phyloP scores from a whole-genome alignment of 1,140 invertebrate species.

The Berghia stephanieae region DNA sequence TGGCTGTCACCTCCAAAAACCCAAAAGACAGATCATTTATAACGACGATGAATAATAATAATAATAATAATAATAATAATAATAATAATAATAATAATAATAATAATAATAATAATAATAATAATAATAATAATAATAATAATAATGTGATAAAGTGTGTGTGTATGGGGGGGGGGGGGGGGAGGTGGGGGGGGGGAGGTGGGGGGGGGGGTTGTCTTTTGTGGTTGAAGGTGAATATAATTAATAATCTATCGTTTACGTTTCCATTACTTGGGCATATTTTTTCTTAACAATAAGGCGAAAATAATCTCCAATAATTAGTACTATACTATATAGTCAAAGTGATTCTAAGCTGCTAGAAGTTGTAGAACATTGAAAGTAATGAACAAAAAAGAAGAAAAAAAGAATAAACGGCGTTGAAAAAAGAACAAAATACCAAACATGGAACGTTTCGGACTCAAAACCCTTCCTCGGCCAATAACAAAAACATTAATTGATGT shows the following conservation, averaged over 20 bases:
- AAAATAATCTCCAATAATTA: no score
- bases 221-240: not conserved
- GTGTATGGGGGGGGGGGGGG: not conserved
- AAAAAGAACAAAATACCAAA: no score
- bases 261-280: not conserved
- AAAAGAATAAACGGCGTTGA: slow-evolving; percentile 20
- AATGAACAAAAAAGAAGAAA: not conserved
- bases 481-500: no score
- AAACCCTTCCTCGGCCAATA: no score
- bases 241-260: not conserved
- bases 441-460: no score
- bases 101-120: not conserved
- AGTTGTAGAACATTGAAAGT: not conserved
- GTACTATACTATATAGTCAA: no score
- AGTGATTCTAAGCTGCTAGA: no score
- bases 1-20: no score
- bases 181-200: not conserved
- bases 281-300: not conserved
- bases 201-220: not conserved
- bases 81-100: not conserved
- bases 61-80: not conserved
- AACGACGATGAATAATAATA: no score
- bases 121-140: not conserved
- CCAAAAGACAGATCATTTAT: no score
- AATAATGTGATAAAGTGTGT: not conserved